Conservation (phyloP, 2,797 vertebrate species). For the Podargus strigoides region DNA sequence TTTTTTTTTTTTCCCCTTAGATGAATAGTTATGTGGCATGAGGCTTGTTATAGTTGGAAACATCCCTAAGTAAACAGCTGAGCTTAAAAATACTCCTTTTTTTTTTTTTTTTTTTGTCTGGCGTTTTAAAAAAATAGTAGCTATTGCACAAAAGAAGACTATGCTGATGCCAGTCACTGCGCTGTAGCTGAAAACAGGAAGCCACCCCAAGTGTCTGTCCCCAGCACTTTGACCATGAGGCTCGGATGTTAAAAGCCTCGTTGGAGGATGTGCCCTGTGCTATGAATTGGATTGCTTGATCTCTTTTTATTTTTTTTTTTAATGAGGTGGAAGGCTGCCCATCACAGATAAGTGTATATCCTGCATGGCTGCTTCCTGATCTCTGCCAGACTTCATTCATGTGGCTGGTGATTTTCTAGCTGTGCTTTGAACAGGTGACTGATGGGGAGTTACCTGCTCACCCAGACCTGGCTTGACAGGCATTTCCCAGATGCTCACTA, state of each 20-base stretch:
- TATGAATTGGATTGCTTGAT: neutral
- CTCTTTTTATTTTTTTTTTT: neutral
- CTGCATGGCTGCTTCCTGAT: conserved; percentile 60
- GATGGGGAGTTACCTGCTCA: neutral
- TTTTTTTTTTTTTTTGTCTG: conserved; percentile 58
- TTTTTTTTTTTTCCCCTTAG: neutral
- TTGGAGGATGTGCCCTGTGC: conserved; percentile 42
- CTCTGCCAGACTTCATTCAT: neutral
- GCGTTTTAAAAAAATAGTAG: conserved; percentile 35
- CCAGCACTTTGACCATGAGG: neutral
- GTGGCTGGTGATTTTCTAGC: neutral
- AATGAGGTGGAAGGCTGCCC: conserved; percentile 45
- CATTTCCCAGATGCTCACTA: neutral
- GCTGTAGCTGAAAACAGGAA: conserved; percentile 69
- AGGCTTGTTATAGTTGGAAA: conserved; percentile 70
- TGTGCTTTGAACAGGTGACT: neutral
- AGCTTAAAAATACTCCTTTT: conserved; percentile 66
- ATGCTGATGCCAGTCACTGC: conserved; percentile 38
- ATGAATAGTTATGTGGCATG: conserved; percentile 67
- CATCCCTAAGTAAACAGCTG: conserved; percentile 71
- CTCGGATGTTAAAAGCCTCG: neutral
- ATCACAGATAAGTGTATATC: conserved; percentile 52
- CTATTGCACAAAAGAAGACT: conserved; percentile 55
- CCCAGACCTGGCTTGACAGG: neutral
- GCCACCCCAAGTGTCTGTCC: conserved; percentile 24